A percentile compares a stretch with the other conserved stretches of the same genome.
These are phyloP conservation scores for Champsocephalus gunnari DNA, from an alignment of 2,797 vertebrate species.

Conservation along the genomic window DNA sequence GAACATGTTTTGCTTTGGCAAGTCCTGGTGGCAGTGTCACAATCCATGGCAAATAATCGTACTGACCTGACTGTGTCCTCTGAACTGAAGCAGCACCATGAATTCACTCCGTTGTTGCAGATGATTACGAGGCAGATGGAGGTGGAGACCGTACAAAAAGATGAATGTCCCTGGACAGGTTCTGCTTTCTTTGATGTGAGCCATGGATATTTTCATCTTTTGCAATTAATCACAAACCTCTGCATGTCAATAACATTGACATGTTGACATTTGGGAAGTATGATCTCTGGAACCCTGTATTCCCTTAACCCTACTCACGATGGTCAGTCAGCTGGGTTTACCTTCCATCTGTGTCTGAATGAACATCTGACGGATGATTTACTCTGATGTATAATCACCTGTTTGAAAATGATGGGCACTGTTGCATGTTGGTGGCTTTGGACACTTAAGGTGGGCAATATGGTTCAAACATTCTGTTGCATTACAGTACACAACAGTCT, in stretches of 20 bases:
- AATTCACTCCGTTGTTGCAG: constrained; percentile 45
- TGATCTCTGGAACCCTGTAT: constrained; percentile 7
- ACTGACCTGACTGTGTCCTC: constrained; percentile 13
- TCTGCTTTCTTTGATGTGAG: constrained; percentile 58
- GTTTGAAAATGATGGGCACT: background rate
- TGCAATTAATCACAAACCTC: constrained; percentile 5
- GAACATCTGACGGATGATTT: background rate
- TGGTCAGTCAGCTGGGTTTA: background rate
- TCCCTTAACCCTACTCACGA: background rate
- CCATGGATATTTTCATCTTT: constrained; percentile 29
- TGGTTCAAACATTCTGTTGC: background rate
- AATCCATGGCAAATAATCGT: background rate
- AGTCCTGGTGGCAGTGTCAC: background rate
- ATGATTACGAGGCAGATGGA: constrained; percentile 46
- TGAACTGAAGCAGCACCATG: constrained; percentile 20
- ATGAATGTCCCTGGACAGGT: constrained; percentile 39
- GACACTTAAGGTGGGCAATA: background rate
- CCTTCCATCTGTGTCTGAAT: background rate
- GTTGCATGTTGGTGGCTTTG: background rate
- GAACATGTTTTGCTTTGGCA: background rate
- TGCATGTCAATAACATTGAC: constrained; percentile 11
- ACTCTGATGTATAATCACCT: background rate
- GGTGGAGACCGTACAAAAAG: constrained; percentile 28
- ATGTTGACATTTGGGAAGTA: constrained; percentile 12
- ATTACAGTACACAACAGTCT: background rate